These are phyloP conservation scores for Athene cunicularia DNA, from an alignment of 2,113 vertebrate genomes.

Conservation along the genomic window DNA sequence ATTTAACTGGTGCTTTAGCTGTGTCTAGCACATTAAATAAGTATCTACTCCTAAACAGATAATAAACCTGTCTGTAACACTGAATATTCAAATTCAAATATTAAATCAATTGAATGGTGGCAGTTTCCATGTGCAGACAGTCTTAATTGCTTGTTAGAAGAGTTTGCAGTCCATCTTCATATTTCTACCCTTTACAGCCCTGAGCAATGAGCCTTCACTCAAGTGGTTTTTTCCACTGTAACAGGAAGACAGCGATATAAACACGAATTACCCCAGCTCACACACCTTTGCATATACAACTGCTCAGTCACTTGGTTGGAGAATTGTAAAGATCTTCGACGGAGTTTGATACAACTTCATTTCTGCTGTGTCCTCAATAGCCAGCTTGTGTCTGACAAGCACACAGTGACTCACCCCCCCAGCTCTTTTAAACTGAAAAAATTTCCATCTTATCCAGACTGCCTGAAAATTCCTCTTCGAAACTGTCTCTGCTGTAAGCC, in stretches of 20 bases:
- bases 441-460: background rate
- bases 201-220: background rate
- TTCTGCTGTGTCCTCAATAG: background rate
- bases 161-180: background rate
- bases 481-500: background rate
- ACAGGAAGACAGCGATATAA: background rate
- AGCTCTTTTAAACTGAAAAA: background rate
- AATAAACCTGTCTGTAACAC: background rate
- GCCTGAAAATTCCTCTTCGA: background rate
- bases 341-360: background rate
- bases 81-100: background rate
- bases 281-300: background rate
- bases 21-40: background rate
- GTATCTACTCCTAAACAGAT: background rate
- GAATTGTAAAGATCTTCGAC: accelerated
- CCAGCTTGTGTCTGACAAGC: background rate
- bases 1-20: background rate
- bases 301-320: background rate
- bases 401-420: background rate
- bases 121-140: background rate
- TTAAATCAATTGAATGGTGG: background rate
- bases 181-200: background rate
- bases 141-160: background rate
- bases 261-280: background rate
- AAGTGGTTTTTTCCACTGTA: background rate